Base-by-base conservation (phyloP, 1,140 invertebrate genomes). In the Ylistrum balloti region DNA sequence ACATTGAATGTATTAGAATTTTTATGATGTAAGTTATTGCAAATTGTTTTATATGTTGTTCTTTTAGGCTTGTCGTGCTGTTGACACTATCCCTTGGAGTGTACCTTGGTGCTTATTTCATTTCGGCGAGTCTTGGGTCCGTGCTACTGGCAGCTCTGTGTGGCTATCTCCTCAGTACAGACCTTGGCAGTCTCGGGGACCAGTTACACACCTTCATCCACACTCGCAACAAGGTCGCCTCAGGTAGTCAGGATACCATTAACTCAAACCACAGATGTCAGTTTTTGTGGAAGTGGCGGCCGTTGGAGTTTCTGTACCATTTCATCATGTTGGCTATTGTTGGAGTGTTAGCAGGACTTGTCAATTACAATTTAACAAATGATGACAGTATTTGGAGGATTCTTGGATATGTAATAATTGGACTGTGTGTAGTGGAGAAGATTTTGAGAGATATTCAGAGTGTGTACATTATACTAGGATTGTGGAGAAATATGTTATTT, bases 121-220 rank as follows among this genome's bases (percentile, higher is more conserved):
- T 96, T 56, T 91, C 94, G 33, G 87, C 86, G n/a, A 92, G 91
- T 74, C 86, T 95, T 22, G 94, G 89, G 33, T 93, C 93, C 0
- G 92, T 96, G 1, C 85, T 96, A 10, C 38, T 96, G n/a, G 92
- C 93, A 33, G 92, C 95, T 11, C 17, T 92, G 33, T 92, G 93
- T 91, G 96, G 96, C 35, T 96, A 95, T 88, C 74, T 96, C 33
- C 93, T 96, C 28, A 96, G 96, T 91, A 95, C 93, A 45, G 95
- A 96, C 89, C 90, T 95, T 13, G 93, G 95, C 20, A 93, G 93
- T 7, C 93, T 95, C 86, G 92, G 93, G 45, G 91, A 89, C 87
- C 93, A 94, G 88, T 45, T 95, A 1, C 87, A 92, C 74, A 89
- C 90, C 34, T 88, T 92, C 34, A 85, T 92, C 85, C 86, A 87